Evolutionary conservation across 2,113 vertebrate species (phyloP).

Genomic region (Trichechus manatus): DNA sequence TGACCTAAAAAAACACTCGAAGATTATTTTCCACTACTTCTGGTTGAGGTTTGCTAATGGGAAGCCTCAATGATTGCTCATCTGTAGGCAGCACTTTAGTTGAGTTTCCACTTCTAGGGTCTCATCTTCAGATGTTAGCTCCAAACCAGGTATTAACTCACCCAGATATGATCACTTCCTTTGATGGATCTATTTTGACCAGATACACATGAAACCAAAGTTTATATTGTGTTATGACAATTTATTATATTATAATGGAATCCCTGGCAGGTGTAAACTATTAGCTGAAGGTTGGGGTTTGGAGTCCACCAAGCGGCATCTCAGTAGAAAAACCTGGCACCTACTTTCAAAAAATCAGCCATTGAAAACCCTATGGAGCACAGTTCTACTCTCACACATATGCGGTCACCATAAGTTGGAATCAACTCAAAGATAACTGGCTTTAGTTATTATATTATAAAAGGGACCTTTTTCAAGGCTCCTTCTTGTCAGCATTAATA

Average conservation of each 20-base stretch:
- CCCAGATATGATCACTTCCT: background rate
- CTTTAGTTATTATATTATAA: background rate
- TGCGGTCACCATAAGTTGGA: background rate
- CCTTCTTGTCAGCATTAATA: background rate
- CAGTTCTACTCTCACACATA: background rate
- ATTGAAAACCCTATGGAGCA: background rate
- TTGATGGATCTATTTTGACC: background rate
- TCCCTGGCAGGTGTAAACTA: background rate
- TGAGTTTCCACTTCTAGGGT: background rate
- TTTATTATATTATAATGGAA: background rate
- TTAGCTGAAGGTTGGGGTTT: background rate
- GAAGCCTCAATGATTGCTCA: background rate
- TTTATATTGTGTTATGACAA: background rate
- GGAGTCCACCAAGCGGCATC: background rate
- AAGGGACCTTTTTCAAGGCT: background rate
- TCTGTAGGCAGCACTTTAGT: no score
- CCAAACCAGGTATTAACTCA: background rate
- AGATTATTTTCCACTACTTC: background rate
- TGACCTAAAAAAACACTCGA: background rate
- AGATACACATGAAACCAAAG: background rate
- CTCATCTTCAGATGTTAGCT: background rate
- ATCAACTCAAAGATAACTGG: background rate
- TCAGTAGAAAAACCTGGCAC: background rate
- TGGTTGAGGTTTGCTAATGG: background rate
- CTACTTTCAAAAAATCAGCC: background rate